Base-by-base conservation (phyloP, 2,113 vertebrate genomes). In the Trematocara marginatum region DNA sequence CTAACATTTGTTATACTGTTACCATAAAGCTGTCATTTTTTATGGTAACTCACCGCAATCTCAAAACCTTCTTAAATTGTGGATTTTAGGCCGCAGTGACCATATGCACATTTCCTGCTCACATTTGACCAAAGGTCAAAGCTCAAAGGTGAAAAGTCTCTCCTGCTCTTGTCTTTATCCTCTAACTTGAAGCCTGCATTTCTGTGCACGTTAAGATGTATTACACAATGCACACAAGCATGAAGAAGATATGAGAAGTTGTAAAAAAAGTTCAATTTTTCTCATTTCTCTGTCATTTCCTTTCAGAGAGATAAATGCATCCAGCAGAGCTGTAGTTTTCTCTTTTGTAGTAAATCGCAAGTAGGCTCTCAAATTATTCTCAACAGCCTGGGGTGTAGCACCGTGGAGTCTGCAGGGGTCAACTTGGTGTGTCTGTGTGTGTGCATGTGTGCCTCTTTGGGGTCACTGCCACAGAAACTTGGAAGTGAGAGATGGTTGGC, bases 381-480 rank as follows among this genome's bases (percentile, higher is more conserved):
- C 35, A 29, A 3, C 18, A 42, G 52, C 15, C 45, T 16, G 23
- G 18, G 53, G 82, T 80, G 82, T 26, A 74, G 49, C 69, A 35
- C 45, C 2, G 42, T 4, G 16, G 29, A 47, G 57, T 64, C 80
- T 49, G 13, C 8, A 31, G 69, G 89, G 89, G 82, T 92, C 87
- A 90, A 56, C 61, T 6, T 84, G 79, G 79, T 64, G 26, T 66
- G 31, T 15, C 79, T 64, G 38, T 71, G 81, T 80, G 61, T 47
- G 56, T 53, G 80, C 42, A 47, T 35, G 80, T 84, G 89, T 80
- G 64, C 49, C 81, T 47, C 79, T 93, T 82, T 87, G 86, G 86
- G 93, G 92, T 95, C 94, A 93, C 88, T 88, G 87, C 94, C 92
- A 93, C 90, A 79, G 88, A 92, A 93, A 95, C 91, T 90, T 91